phyloP scores from a whole-genome alignment of 2,888 invertebrate species.

The Melanotus villosus region DNA sequence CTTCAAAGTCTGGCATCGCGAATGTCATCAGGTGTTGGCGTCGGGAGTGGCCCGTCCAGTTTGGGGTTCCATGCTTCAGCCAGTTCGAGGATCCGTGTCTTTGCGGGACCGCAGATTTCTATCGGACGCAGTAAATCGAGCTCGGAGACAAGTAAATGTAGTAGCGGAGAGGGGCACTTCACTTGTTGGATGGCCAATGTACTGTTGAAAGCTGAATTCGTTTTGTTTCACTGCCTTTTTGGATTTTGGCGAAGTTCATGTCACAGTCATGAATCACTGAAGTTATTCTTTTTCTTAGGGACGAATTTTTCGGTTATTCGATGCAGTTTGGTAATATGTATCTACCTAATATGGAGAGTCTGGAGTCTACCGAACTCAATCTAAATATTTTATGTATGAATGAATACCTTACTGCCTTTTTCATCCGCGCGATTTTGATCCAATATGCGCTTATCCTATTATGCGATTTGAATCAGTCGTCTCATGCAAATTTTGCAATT shows the following conservation, averaged over 20 bases:
- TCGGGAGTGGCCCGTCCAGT: constrained; percentile 50
- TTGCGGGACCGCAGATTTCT: constrained; percentile 63
- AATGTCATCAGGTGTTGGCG: constrained; percentile 52
- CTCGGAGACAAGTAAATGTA: constrained; percentile 53
- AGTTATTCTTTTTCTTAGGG: constrained; percentile 55
- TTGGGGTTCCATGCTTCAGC: constrained; percentile 45
- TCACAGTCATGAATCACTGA: constrained; percentile 60
- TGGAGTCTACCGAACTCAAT: not conserved
- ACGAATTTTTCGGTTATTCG: constrained; percentile 36
- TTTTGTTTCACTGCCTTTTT: constrained; percentile 56
- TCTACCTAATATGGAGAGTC: constrained; percentile 29
- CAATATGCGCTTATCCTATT: not conserved
- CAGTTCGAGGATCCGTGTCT: constrained; percentile 49
- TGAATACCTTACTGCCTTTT: not conserved
- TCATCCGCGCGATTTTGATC: not conserved
- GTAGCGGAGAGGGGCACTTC: constrained; percentile 49
- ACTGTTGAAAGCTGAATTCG: constrained; percentile 50
- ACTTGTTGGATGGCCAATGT: constrained; percentile 48
- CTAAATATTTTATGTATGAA: constrained; percentile 14
- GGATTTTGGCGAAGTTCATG: constrained; percentile 59
- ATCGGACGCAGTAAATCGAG: constrained; percentile 65
- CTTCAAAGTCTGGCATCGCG: constrained; percentile 44
- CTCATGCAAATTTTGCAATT: not conserved
- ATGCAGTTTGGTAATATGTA: constrained; percentile 31
- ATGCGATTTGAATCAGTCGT: not conserved